phyloP scores from a whole-genome alignment of 1,140 invertebrate species.

The Camponotus pennsylvanicus region DNA sequence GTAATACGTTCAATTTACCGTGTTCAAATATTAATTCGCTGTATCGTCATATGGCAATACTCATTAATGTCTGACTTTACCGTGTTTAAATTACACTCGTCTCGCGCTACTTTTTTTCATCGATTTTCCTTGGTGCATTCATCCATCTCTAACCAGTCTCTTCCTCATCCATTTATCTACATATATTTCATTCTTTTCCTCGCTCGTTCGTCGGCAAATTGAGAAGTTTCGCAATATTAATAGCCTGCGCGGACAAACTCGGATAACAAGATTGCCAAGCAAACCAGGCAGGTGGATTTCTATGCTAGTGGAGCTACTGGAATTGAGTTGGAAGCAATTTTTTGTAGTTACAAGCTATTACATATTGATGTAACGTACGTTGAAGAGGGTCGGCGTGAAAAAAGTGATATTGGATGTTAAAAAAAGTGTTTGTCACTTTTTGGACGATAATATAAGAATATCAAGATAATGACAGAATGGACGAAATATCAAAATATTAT shows the following conservation, averaged over 20 bases:
- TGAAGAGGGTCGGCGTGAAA: conserved; percentile 34
- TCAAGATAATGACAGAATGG: conserved; percentile 12
- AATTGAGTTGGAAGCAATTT: conserved; percentile 48
- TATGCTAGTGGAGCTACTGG: conserved; percentile 28
- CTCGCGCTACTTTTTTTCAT: not conserved
- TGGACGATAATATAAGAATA: not conserved
- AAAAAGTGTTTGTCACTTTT: conserved; percentile 33
- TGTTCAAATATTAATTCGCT: conserved; percentile 48
- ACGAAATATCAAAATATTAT: not conserved
- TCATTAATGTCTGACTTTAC: conserved; percentile 18
- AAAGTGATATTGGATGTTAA: conserved; percentile 41
- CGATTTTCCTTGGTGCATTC: conserved; percentile 39
- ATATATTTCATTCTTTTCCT: conserved; percentile 58
- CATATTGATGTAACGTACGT: conserved; percentile 47
- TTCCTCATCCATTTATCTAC: conserved; percentile 51
- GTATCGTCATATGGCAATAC: conserved; percentile 32
- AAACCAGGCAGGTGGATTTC: conserved; percentile 58
- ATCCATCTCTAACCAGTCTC: conserved; percentile 48
- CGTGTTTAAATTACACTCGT: conserved; percentile 32
- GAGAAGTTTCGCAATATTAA: conserved; percentile 76
- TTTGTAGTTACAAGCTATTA: conserved; percentile 60
- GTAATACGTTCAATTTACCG: conserved; percentile 31
- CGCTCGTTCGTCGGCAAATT: conserved; percentile 51
- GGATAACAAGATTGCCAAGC: conserved; percentile 69
- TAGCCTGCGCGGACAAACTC: conserved; percentile 59